Percentiles rank a stretch among this genome's conserved stretches.
Conservation (phyloP, 2,888 invertebrate species). For the Melanophora roralis region DNA sequence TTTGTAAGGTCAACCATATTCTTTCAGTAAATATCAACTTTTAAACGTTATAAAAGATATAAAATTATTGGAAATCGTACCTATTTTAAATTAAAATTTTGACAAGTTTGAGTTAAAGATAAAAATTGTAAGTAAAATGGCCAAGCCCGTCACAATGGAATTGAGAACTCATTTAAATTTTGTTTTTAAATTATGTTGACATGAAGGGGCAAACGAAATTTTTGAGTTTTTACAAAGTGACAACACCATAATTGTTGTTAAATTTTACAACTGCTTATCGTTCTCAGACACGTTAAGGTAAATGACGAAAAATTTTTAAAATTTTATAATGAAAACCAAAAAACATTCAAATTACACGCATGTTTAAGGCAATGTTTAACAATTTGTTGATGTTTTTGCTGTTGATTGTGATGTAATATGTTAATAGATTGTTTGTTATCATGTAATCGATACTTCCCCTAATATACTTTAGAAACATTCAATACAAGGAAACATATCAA, state of each 20-base stretch:
- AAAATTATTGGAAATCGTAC: too few species aligned
- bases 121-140: too few species aligned
- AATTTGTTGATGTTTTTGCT: neutral
- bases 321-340: neutral
- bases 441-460: neutral
- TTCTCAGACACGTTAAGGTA: slow-evolving; percentile 6
- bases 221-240: neutral
- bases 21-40: too few species aligned
- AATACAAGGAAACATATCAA: neutral
- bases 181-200: too few species aligned
- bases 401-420: slow-evolving; percentile 1
- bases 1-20: too few species aligned
- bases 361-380: slow-evolving; percentile 1
- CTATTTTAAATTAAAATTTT: too few species aligned
- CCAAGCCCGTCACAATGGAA: too few species aligned
- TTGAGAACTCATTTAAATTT: too few species aligned
- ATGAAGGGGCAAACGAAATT: too few species aligned
- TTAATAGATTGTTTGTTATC: slow-evolving; percentile 5
- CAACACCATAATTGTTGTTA: neutral
- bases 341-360: neutral
- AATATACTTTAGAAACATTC: neutral
- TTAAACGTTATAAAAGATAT: too few species aligned
- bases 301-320: neutral
- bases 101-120: too few species aligned
- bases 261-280: neutral